phyloP scores from a whole-genome alignment of 2,888 invertebrate genomes.

The Ligdia adustata region DNA sequence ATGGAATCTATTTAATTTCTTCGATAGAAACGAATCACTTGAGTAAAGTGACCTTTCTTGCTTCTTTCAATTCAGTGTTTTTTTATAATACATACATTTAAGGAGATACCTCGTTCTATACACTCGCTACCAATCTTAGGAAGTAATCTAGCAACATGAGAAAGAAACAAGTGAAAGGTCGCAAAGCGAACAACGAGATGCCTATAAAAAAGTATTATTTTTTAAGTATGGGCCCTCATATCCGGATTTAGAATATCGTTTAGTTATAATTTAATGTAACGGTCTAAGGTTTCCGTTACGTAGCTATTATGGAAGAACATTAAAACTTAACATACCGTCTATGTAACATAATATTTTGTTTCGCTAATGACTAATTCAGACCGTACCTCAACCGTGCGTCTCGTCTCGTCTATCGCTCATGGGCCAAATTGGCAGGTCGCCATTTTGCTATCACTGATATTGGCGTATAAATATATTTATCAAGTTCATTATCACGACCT shows the following conservation, averaged over 20 bases:
- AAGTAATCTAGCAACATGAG: slow-evolving; percentile 36
- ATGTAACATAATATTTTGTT: slow-evolving; percentile 60
- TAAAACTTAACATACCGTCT: slow-evolving; percentile 64
- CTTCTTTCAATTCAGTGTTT: slow-evolving; percentile 32
- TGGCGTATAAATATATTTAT: slow-evolving; percentile 36
- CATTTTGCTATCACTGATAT: slow-evolving; percentile 42
- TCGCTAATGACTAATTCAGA: slow-evolving; percentile 56
- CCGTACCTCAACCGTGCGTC: slow-evolving; percentile 56
- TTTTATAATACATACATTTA: too few relatives aligned
- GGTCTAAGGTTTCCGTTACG: slow-evolving; percentile 51
- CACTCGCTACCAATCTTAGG: slow-evolving; percentile 13
- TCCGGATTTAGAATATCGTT: slow-evolving; percentile 41
- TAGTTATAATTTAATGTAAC: slow-evolving; percentile 36
- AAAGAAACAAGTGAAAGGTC: slow-evolving; percentile 49
- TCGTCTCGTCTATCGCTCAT: slow-evolving; percentile 44
- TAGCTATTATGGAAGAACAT: slow-evolving; percentile 73
- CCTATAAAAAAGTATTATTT: slow-evolving; percentile 53
- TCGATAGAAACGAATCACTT: slow-evolving; percentile 32
- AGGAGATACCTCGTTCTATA: slow-evolving; percentile 22
- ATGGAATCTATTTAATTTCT: slow-evolving; percentile 29
- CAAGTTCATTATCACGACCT: slow-evolving; percentile 47
- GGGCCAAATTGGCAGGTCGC: slow-evolving; percentile 61
- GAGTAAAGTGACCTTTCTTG: slow-evolving; percentile 28
- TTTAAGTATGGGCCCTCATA: slow-evolving; percentile 57
- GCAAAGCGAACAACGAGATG: slow-evolving; percentile 48